Evolutionary conservation across 2,113 vertebrate species (phyloP), one percentile per base, ranked within the genome.

Genomic region (Labrus mixtus): DNA sequence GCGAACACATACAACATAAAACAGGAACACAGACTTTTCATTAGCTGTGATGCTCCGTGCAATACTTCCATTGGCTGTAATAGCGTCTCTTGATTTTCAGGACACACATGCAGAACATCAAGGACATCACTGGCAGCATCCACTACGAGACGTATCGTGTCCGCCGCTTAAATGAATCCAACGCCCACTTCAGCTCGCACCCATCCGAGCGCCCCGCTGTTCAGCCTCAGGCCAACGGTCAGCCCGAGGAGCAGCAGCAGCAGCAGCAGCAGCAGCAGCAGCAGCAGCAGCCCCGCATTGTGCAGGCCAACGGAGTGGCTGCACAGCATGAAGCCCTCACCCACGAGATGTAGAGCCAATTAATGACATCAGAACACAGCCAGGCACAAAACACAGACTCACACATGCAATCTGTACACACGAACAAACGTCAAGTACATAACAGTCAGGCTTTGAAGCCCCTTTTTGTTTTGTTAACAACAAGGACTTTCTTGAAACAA

Each of bases 91-190:
- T 70, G 39, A 10, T 41, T 61, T 79, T 0, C 93, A 99, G 98
- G 95, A 99, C 97, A 8, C 98, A 99, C 92, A 99, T 99, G 98
- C 97, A 99, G 93, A 99, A 99, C 93, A 98, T 99, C 79, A 99
- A 99, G 84, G 98, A 99, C 90, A 98, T 99, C 89, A 98, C 98
- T 84, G 95, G 96, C 94, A 97, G 92, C 94, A 98, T 98, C 94
- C 98, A 99, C 93, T 99, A 98, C 0, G 98, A 99, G 87, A 95
- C 95, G 3, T 99, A 99, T 89, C 96, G 98, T 1, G 96, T 99
- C 48, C 97, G 96, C 70, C 94, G 97, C 61, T 94, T 99, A 92
- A 98, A 97, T 1, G 97, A 99, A 83, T 95, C 95, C 90, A 92
- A 94, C 65, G 46, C 25, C 79, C 81, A 69, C 19, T 81, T 82